phyloP scores from a whole-genome alignment of 1,140 invertebrate species.

The Eulimnadia texana region DNA sequence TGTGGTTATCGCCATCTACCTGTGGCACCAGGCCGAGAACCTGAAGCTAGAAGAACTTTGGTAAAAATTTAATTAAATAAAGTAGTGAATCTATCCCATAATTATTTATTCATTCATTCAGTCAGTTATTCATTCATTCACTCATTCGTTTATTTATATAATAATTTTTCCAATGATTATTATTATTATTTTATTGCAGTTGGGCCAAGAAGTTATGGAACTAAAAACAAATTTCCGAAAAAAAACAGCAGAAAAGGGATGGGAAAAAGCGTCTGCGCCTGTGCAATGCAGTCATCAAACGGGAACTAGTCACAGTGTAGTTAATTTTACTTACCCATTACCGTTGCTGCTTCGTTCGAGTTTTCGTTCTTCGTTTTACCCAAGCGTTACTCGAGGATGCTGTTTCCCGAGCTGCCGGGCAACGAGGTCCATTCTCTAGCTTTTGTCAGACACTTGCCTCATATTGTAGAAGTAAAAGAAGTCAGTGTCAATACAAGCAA shows the following conservation, averaged over 20 bases:
- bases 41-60: conserved; percentile 21
- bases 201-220: not conserved
- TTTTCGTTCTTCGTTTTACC: not conserved
- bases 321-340: too few species aligned
- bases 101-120: not conserved
- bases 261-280: too few species aligned
- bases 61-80: not conserved
- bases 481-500: too few species aligned
- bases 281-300: too few species aligned
- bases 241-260: too few species aligned
- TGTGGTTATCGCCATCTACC: conserved; percentile 43
- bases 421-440: not conserved
- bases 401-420: not conserved
- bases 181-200: too few species aligned
- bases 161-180: too few species aligned
- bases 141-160: too few species aligned
- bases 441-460: not conserved
- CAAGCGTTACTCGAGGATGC: not conserved
- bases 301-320: too few species aligned
- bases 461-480: not conserved
- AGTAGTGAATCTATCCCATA: not conserved
- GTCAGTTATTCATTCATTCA: too few species aligned
- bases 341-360: too few species aligned
- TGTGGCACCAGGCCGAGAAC: conserved; percentile 43
- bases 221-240: too few species aligned